Conservation (phyloP, 2,888 invertebrate species). For the Congeria kusceri region DNA sequence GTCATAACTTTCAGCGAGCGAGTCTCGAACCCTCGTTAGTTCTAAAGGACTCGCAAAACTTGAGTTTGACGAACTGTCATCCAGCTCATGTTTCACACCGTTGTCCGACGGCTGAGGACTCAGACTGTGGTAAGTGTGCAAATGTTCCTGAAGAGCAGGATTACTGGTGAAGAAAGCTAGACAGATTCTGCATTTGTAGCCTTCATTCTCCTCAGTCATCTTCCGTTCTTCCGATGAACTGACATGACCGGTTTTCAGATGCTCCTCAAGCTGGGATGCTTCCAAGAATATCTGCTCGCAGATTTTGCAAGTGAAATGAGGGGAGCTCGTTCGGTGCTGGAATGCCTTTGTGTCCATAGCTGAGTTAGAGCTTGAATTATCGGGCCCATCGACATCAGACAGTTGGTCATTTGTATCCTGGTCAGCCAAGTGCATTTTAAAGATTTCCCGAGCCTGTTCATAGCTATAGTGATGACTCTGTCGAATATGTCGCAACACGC, state of each 20-base stretch:
- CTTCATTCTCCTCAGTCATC: background rate
- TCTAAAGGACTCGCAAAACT: background rate
- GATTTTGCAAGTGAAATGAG: slow-evolving; percentile 47
- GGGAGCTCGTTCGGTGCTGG: background rate
- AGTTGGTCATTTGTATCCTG: slow-evolving; percentile 19
- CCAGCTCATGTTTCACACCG: too few relatives aligned
- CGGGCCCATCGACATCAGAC: slow-evolving; percentile 15
- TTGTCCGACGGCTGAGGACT: too few relatives aligned
- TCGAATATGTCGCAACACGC: slow-evolving; percentile 55
- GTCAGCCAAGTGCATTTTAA: slow-evolving; percentile 42
- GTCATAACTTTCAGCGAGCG: background rate
- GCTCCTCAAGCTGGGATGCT: slow-evolving; percentile 30
- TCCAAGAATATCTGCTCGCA: slow-evolving; percentile 53
- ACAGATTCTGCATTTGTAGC: background rate
- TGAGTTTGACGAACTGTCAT: too few relatives aligned
- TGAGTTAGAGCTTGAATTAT: background rate
- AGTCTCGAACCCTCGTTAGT: background rate
- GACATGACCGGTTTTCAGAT: slow-evolving; percentile 47
- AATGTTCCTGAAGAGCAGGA: too few relatives aligned
- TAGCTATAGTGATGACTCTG: slow-evolving; percentile 46
- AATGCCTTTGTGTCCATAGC: background rate
- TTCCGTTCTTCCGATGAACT: background rate
- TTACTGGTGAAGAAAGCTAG: too few relatives aligned
- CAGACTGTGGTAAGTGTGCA: too few relatives aligned
- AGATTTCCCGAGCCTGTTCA: slow-evolving; percentile 48